A percentile compares a stretch with the other conserved stretches of the same genome.
phyloP scores from a whole-genome alignment of 2,113 vertebrate genomes.

The Mugil cephalus region DNA sequence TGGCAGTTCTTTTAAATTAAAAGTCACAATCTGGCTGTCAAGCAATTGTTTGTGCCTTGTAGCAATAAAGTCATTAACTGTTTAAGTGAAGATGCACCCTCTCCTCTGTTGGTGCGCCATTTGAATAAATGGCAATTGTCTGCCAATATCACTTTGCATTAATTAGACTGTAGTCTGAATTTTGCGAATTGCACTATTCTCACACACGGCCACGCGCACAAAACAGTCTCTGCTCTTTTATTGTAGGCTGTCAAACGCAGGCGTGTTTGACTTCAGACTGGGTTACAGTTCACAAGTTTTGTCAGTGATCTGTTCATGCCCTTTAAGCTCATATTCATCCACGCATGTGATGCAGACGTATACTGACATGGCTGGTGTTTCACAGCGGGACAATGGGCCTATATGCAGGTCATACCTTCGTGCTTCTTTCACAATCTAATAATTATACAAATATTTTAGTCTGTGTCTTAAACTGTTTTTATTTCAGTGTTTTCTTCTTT shows the following conservation, averaged over 20 bases:
- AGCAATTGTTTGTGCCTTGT: conserved; percentile 77
- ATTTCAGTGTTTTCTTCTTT: too few relatives aligned
- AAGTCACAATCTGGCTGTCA: conserved; percentile 80
- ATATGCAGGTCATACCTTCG: conserved; percentile 25
- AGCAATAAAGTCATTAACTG: conserved; percentile 75
- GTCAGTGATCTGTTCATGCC: conserved; percentile 64
- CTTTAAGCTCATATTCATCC: conserved; percentile 55
- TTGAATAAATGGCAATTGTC: conserved; percentile 80
- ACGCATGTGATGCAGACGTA: conserved; percentile 48
- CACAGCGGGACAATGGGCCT: conserved; percentile 38
- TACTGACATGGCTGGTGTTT: conserved; percentile 53
- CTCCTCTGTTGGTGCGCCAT: conserved; percentile 66
- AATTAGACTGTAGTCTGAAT: conserved; percentile 70
- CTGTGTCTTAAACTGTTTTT: too few relatives aligned
- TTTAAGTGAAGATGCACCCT: conserved; percentile 77
- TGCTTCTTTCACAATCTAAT: conserved; percentile 19
- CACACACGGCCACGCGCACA: conserved; percentile 2
- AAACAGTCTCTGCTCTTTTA: background rate
- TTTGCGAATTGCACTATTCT: conserved; percentile 42
- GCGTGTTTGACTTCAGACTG: conserved; percentile 37
- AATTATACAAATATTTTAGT: background rate
- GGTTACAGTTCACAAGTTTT: conserved; percentile 59
- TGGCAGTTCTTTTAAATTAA: conserved; percentile 79
- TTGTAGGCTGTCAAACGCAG: conserved; percentile 7
- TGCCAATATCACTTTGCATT: conserved; percentile 79